These are phyloP conservation scores for Caenorhabditis doughertyi DNA, from an alignment of 2,888 invertebrate species.

Conservation along the genomic window DNA sequence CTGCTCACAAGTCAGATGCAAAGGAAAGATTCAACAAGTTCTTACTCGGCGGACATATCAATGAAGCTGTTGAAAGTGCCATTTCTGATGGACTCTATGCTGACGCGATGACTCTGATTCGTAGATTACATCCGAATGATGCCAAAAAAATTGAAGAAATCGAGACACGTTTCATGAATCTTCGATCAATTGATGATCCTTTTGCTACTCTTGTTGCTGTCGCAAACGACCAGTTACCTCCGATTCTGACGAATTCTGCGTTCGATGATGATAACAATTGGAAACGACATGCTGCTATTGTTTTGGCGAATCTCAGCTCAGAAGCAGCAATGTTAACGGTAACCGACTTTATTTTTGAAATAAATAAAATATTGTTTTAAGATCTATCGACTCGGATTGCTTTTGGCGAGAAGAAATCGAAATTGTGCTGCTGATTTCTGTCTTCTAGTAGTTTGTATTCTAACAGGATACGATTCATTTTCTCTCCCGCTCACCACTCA, in stretches of 20 bases:
- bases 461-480: conserved; percentile 64
- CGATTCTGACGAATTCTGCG: conserved; percentile 68
- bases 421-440: conserved; percentile 95
- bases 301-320: conserved; percentile 88
- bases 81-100: conserved; percentile 75
- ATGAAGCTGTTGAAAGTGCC: conserved; percentile 78
- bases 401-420: conserved; percentile 87
- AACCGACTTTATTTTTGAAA: no score
- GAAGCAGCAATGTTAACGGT: conserved; percentile 60
- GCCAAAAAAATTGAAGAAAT: conserved; percentile 71
- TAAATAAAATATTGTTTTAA: conserved; percentile 7
- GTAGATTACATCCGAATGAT: conserved; percentile 60
- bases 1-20: conserved; percentile 31
- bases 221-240: conserved; percentile 70
- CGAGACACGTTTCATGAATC: conserved; percentile 71
- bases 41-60: conserved; percentile 63
- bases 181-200: conserved; percentile 75
- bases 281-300: conserved; percentile 96
- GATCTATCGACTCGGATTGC: conserved; percentile 62
- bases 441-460: conserved; percentile 89
- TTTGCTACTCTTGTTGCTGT: conserved; percentile 75
- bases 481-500: conserved; percentile 33
- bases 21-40: conserved; percentile 64
- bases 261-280: conserved; percentile 88
- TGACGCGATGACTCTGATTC: conserved; percentile 75